Base-by-base conservation (phyloP, 1,140 invertebrate genomes). In the Cecropterus lyciades region DNA sequence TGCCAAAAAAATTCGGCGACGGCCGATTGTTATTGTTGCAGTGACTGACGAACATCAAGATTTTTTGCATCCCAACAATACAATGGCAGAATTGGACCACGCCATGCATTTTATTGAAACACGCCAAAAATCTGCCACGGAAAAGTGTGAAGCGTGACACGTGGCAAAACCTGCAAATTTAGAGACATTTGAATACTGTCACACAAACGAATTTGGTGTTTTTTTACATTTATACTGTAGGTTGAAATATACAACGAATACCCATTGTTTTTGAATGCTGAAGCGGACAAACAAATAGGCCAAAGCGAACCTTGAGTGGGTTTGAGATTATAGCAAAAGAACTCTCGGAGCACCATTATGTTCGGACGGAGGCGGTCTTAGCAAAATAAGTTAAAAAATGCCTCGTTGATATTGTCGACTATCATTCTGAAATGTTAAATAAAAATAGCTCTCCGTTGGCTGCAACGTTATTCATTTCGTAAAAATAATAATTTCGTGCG, bases 111-210 rank as follows among this genome's bases (percentile, higher is more conserved):
- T 79, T 71, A 69, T 45, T 69, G 63, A 64, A 63, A 53, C 48
- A 65, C 62, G 68, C 48, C 64, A 56, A 65, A 77, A 74, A 73
- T 67, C 67, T 71, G 57, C 65, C 46, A 76, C 65, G 66, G 62
- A 66, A 48, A 30, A 62, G 67, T 68, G 71, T 70, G 69, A 67
- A 70, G 65, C 64, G 62, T 77, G 79, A 79, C 77, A 77, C 69
- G 56, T 72, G 77, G 83, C 80, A 82, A 84, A 76, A 42, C 65
- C 73, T 70, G 24, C 65, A 75, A 56, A 74, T 78, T 79, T 78
- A 64, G 56, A 40, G 40, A 48, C 53, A 69, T 72, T 56, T 24
- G 55, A 52, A 65, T 70, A 65, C 51, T 45, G 24, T 72, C 51
- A 65, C 37, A 60, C 49, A 63, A 71, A 67, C 65, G 65, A 65